Percentiles rank a stretch among this genome's conserved stretches.
phyloP scores from a whole-genome alignment of 2,888 invertebrate species.

The Drosophila emarginata region DNA sequence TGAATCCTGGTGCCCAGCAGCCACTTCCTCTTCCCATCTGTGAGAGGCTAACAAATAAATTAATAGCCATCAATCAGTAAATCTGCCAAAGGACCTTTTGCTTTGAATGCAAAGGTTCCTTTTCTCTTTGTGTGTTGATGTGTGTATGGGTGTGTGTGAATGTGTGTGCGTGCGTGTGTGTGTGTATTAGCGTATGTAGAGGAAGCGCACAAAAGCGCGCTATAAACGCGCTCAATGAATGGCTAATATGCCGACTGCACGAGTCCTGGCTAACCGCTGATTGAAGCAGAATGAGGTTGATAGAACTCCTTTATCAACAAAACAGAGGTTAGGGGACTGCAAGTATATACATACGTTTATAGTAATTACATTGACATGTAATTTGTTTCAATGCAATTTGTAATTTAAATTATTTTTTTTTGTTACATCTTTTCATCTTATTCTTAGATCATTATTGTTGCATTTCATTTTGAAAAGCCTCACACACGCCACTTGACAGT shows the following conservation, averaged over 20 bases:
- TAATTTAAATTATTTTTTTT: neutral
- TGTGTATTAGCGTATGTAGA: slow-evolving; percentile 10
- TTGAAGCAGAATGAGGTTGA: slow-evolving; percentile 3
- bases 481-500: slow-evolving; percentile 37
- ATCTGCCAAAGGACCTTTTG: slow-evolving; percentile 75
- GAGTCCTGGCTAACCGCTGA: slow-evolving; percentile 26
- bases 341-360: no score
- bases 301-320: neutral
- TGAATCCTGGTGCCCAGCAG: neutral
- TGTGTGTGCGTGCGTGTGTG: slow-evolving; percentile 3
- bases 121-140: slow-evolving; percentile 14
- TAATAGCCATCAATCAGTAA: slow-evolving; percentile 79
- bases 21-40: slow-evolving; percentile 1
- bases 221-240: slow-evolving; percentile 73
- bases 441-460: neutral
- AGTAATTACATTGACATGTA: neutral
- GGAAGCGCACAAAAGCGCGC: slow-evolving; percentile 63
- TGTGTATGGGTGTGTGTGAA: slow-evolving; percentile 16
- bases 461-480: neutral
- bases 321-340: neutral
- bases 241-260: slow-evolving; percentile 71
- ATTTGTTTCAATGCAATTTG: neutral
- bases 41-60: slow-evolving; percentile 71
- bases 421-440: neutral
- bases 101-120: slow-evolving; percentile 67